These are phyloP conservation scores for Cynopterus brachyotis DNA, from an alignment of 2,113 vertebrate genomes.

Conservation along the genomic window DNA sequence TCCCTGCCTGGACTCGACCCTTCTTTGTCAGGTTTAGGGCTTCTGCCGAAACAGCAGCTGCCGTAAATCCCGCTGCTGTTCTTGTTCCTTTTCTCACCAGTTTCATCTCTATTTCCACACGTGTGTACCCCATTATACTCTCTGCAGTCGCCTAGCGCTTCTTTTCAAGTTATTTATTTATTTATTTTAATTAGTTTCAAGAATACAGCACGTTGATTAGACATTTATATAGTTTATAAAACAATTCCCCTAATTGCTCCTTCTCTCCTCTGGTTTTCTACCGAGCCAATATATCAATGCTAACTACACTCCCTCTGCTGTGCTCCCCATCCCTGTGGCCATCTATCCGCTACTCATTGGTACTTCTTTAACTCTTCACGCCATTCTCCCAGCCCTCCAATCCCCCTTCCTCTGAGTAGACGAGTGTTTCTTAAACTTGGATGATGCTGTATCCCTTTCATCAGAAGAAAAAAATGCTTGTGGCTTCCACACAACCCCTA, in stretches of 20 bases:
- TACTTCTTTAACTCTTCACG: no score
- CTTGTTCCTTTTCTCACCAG: not conserved
- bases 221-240: no score
- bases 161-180: not conserved
- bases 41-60: accelerated
- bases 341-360: no score
- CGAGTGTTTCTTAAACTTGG: not conserved
- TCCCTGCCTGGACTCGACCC: not conserved
- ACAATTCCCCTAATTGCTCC: no score
- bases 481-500: not conserved
- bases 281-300: no score
- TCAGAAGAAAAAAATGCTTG: not conserved
- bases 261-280: no score
- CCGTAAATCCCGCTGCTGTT: not conserved
- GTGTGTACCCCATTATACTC: not conserved
- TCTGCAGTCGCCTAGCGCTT: not conserved
- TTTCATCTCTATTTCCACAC: not conserved
- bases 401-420: not conserved
- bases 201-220: no score
- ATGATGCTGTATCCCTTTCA: not conserved
- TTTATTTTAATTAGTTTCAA: no score
- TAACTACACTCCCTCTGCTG: no score
- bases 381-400: no score
- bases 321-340: no score
- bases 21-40: not conserved